Conservation (phyloP, 2,113 vertebrate genomes). For the Dasyurus viverrinus region DNA sequence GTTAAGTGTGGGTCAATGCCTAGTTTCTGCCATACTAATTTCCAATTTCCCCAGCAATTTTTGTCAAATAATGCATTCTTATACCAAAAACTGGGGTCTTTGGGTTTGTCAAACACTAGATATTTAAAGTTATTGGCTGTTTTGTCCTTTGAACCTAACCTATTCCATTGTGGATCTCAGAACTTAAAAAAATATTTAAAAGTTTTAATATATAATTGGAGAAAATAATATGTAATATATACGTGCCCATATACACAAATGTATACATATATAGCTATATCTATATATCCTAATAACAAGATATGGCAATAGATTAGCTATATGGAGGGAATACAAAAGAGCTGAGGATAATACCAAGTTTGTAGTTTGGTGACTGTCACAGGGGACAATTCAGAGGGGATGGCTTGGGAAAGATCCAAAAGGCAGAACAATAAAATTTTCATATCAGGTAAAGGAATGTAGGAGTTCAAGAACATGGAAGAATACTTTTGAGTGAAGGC, state of each 20-base stretch:
- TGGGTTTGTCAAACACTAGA: no score
- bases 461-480: neutral
- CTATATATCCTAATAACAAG: neutral
- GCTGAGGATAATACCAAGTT: neutral
- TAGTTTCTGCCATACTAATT: no score
- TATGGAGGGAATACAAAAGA: neutral
- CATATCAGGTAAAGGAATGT: neutral
- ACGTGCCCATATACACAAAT: no score
- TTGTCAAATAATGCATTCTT: no score
- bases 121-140: no score
- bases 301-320: neutral
- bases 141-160: no score
- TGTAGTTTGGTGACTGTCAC: neutral
- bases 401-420: neutral
- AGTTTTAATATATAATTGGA: neutral
- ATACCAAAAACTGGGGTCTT: no score
- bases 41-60: no score
- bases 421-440: neutral
- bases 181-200: neutral
- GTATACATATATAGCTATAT: no score
- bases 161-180: no score
- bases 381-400: neutral
- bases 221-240: neutral
- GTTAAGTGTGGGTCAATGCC: no score
- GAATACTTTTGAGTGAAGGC: neutral